Conservation (phyloP, 2,888 invertebrate species). For the Zaprionus lineosus region DNA sequence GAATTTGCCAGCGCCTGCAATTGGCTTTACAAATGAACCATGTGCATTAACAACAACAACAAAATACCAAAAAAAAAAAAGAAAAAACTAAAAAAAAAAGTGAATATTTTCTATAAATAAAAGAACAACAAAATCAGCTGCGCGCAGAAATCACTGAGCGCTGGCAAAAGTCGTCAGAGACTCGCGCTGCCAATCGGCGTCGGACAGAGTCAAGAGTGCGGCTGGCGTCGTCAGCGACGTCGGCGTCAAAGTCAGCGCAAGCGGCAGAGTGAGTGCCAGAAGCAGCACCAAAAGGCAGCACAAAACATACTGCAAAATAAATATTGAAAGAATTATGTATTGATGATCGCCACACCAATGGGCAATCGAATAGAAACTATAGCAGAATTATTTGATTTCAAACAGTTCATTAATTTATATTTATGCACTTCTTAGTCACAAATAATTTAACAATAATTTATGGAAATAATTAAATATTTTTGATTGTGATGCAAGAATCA, state of each 20-base stretch:
- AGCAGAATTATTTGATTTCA: no score
- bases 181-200: constrained; percentile 45
- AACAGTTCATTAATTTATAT: not conserved
- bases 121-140: constrained; percentile 77
- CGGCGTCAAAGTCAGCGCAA: constrained; percentile 10
- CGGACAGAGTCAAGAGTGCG: constrained; percentile 64
- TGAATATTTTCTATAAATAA: constrained; percentile 53
- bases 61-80: constrained; percentile 20
- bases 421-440: no score
- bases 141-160: constrained; percentile 58
- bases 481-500: no score
- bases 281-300: constrained; percentile 54
- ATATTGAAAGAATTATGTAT: constrained; percentile 73
- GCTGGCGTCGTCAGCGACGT: constrained; percentile 29
- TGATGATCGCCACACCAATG: constrained; percentile 54
- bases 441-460: no score
- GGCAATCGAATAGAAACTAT: constrained; percentile 14
- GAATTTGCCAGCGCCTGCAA: constrained; percentile 33
- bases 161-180: constrained; percentile 36
- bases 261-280: constrained; percentile 29
- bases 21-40: constrained; percentile 57
- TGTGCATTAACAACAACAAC: constrained; percentile 27
- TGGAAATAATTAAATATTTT: no score
- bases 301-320: constrained; percentile 57
- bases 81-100: constrained; percentile 17